Evolutionary conservation across 1,140 invertebrate species (phyloP).

Genomic region (Zophobas atratus): DNA sequence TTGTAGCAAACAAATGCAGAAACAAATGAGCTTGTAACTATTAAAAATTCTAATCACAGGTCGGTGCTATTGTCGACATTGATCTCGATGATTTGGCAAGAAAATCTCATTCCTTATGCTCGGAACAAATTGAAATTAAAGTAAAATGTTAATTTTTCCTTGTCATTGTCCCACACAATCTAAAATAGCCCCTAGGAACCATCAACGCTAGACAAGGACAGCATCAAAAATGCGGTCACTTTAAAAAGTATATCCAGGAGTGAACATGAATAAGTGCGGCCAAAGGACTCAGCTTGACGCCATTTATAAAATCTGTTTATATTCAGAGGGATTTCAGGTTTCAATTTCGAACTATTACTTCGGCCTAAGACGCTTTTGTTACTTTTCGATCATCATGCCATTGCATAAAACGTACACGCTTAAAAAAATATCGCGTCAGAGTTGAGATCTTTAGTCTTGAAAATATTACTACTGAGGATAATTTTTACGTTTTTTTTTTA

Average conservation of each 20-base stretch:
- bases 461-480: too few species aligned
- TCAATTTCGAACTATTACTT: conserved; percentile 48
- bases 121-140: conserved; percentile 42
- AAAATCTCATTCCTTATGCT: conserved; percentile 36
- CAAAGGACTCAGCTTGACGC: conserved; percentile 48
- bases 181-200: conserved; percentile 26
- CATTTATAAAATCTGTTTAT: conserved; percentile 50
- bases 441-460: neutral
- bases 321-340: conserved; percentile 48
- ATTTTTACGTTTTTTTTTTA: too few species aligned
- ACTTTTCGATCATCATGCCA: conserved; percentile 37
- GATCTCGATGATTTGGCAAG: conserved; percentile 37
- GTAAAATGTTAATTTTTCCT: conserved; percentile 41
- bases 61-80: conserved; percentile 22
- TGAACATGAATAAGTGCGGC: conserved; percentile 39
- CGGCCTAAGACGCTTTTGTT: conserved; percentile 29
- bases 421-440: neutral
- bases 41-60: conserved; percentile 26
- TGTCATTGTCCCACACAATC: conserved; percentile 31
- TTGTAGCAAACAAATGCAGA: neutral
- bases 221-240: conserved; percentile 41
- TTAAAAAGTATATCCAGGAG: conserved; percentile 50
- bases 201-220: conserved; percentile 20
- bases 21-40: conserved; percentile 30
- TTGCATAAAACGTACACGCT: conserved; percentile 5